These are phyloP conservation scores for Drosophila dives DNA, from an alignment of 2,888 invertebrate species.

Conservation along the genomic window DNA sequence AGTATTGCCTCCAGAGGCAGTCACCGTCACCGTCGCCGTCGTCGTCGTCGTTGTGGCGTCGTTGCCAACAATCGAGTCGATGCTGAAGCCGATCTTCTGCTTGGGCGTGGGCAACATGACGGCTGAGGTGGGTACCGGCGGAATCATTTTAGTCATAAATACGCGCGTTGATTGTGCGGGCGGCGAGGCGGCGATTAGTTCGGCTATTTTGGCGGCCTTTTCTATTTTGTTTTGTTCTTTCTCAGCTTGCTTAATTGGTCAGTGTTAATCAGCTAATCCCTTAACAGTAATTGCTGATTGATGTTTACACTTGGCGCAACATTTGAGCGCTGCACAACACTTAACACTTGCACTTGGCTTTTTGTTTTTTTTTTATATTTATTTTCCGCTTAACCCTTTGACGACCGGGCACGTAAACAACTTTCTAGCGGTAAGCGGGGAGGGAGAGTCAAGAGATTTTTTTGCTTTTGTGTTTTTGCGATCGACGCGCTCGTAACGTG, in stretches of 20 bases:
- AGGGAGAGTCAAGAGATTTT: constrained; percentile 17
- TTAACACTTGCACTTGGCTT: constrained; percentile 38
- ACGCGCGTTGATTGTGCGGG: constrained; percentile 71
- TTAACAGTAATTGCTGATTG: constrained; percentile 8
- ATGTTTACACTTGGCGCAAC: constrained; percentile 53
- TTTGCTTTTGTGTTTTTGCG: constrained; percentile 44
- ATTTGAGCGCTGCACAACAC: constrained; percentile 49
- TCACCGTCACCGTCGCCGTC: constrained; percentile 25
- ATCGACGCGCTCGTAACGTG: constrained; percentile 80
- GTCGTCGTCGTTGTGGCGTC: constrained; percentile 58
- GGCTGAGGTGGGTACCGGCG: constrained; percentile 96
- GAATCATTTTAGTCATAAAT: constrained; percentile 91
- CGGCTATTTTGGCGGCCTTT: constrained; percentile 75
- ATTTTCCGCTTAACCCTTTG: constrained; percentile 15
- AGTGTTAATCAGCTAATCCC: constrained; percentile 41
- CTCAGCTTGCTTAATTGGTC: constrained; percentile 18
- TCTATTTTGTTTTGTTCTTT: constrained; percentile 23
- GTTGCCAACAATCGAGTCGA: constrained; percentile 96
- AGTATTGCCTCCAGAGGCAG: constrained; percentile 47
- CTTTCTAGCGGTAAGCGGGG: constrained; percentile 42
- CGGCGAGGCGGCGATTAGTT: constrained; percentile 72
- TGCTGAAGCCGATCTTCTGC: constrained; percentile 97
- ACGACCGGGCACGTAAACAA: constrained; percentile 50
- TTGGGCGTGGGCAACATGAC: constrained; percentile 94
- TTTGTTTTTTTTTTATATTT: neutral